These are phyloP conservation scores for Sinopyrophorus schimmeli DNA, from an alignment of 2,888 invertebrate species.

Conservation along the genomic window DNA sequence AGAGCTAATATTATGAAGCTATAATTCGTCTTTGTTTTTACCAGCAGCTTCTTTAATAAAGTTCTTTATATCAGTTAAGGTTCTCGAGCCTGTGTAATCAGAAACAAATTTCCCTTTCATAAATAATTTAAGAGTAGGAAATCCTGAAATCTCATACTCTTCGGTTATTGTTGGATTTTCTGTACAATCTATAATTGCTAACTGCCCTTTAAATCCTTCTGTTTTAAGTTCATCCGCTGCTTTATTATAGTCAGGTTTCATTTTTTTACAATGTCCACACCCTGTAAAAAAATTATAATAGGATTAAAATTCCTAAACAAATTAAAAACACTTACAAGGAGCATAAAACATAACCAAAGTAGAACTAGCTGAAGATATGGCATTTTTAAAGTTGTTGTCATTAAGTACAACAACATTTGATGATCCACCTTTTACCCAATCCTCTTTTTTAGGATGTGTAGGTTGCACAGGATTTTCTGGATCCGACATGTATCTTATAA, in stretches of 20 bases:
- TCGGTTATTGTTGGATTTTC: slow-evolving; percentile 63
- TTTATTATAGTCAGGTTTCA: slow-evolving; percentile 68
- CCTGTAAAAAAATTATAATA: slow-evolving; percentile 54
- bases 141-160: slow-evolving; percentile 63
- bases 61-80: slow-evolving; percentile 59
- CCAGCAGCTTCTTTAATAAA: slow-evolving; percentile 53
- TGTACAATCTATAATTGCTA: slow-evolving; percentile 70
- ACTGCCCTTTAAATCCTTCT: slow-evolving; percentile 48
- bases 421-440: slow-evolving; percentile 56
- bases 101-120: slow-evolving; percentile 58
- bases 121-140: slow-evolving; percentile 71
- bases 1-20: not conserved
- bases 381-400: slow-evolving; percentile 63
- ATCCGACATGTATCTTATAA: slow-evolving; percentile 65
- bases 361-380: slow-evolving; percentile 62
- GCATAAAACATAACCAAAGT: slow-evolving; percentile 79
- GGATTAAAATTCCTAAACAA: slow-evolving; percentile 1
- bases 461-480: slow-evolving; percentile 52
- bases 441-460: slow-evolving; percentile 47
- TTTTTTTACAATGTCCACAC: slow-evolving; percentile 72
- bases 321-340: slow-evolving; percentile 62
- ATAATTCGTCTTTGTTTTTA: slow-evolving; percentile 20
- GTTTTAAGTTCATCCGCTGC: slow-evolving; percentile 59
- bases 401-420: slow-evolving; percentile 58
- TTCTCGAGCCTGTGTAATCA: slow-evolving; percentile 63